Evolutionary conservation across 2,113 vertebrate species (phyloP).

Genomic region (Petroica traversi): DNA sequence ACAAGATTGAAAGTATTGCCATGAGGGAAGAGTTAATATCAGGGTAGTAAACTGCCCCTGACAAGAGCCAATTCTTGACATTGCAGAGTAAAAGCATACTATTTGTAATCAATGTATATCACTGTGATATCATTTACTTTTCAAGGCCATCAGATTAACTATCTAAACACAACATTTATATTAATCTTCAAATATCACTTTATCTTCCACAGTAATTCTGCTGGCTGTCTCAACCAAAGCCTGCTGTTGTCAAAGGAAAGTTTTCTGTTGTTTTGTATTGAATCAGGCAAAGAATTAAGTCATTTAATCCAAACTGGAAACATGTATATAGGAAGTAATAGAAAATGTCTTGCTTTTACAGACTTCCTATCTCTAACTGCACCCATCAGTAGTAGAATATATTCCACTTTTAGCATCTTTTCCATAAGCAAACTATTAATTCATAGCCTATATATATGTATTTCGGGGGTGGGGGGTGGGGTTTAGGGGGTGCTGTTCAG

Average conservation of each 20-base stretch:
- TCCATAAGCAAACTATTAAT: background rate
- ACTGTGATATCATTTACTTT: background rate
- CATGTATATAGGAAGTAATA: fast-evolving
- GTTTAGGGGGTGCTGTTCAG: fast-evolving
- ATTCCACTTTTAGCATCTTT: background rate
- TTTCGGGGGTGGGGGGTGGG: no score
- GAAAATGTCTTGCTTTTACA: background rate
- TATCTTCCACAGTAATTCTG: background rate
- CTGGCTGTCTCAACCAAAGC: background rate
- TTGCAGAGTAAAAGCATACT: background rate
- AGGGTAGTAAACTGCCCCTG: background rate
- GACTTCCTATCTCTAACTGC: background rate
- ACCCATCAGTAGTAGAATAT: background rate
- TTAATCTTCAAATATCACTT: background rate
- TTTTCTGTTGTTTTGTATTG: background rate
- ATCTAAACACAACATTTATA: background rate
- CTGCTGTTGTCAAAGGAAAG: background rate
- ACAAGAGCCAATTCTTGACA: background rate
- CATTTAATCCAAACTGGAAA: background rate
- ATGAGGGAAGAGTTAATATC: background rate
- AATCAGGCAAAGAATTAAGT: background rate
- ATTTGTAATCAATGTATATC: background rate
- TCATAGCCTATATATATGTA: background rate
- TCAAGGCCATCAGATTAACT: background rate
- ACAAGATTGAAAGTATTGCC: background rate